Conservation (phyloP, 1,140 invertebrate genomes). For the Halictus rubicundus region DNA sequence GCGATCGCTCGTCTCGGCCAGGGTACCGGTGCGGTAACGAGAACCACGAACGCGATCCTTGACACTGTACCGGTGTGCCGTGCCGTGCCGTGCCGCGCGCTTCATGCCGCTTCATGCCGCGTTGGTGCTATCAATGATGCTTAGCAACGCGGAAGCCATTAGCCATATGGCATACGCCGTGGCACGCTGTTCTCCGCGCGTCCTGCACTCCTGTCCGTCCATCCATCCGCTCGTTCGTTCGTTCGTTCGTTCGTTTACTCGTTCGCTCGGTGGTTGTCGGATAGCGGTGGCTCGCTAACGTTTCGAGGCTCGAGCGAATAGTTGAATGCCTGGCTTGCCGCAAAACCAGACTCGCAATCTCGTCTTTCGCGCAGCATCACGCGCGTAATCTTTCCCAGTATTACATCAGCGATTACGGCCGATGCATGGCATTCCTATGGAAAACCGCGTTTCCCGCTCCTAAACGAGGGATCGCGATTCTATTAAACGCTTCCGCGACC, state of each 20-base stretch:
- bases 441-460: background rate
- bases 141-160: conserved; percentile 75
- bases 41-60: conserved; percentile 68
- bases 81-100: background rate
- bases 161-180: conserved; percentile 75
- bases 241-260: background rate
- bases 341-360: conserved; percentile 3
- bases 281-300: conserved; percentile 11
- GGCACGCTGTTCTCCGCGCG: conserved; percentile 43
- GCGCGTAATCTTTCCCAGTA: conserved; percentile 12
- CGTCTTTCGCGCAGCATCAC: conserved; percentile 5
- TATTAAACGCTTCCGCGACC: background rate
- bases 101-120: conserved; percentile 1
- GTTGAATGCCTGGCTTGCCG: background rate
- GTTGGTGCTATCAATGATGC: conserved; percentile 68
- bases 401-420: background rate
- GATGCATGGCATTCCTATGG: no score
- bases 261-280: conserved; percentile 20
- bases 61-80: conserved; percentile 56
- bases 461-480: background rate
- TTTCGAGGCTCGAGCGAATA: conserved; percentile 19
- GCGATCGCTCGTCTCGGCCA: conserved; percentile 40
- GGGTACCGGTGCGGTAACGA: conserved; percentile 59
- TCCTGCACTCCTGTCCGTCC: conserved; percentile 34
- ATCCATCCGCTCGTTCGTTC: conserved; percentile 22